Evolutionary conservation across 2,113 vertebrate genomes (phyloP).

Genomic region (Microtus montanus): DNA sequence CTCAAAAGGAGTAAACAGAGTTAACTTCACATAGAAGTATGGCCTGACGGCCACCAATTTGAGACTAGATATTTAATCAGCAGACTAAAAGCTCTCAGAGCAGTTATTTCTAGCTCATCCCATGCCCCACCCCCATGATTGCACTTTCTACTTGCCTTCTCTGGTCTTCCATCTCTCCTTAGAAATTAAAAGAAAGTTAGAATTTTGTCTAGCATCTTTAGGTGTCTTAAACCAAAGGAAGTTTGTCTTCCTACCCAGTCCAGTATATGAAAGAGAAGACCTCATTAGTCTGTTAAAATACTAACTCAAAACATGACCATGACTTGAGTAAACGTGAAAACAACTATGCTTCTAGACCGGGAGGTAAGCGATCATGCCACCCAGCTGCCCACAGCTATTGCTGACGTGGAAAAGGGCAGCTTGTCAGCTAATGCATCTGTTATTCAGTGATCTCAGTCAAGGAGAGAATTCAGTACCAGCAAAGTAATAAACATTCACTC

Average conservation of each 20-base stretch:
- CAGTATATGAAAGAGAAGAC: not conserved
- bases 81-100: not conserved
- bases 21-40: not conserved
- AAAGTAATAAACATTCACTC: constrained; percentile 55
- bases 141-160: not conserved
- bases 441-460: constrained; percentile 27
- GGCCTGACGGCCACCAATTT: not conserved
- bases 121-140: not conserved
- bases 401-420: not conserved
- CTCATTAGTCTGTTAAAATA: constrained; percentile 35
- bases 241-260: not conserved
- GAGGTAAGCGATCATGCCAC: not conserved
- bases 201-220: constrained; percentile 31
- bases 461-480: constrained; percentile 34
- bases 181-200: not conserved
- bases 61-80: not conserved
- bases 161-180: not conserved
- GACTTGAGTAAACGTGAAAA: constrained; percentile 44
- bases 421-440: not conserved
- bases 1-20: not conserved
- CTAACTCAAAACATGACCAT: constrained; percentile 15
- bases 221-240: constrained; percentile 32
- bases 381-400: not conserved
- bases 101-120: not conserved
- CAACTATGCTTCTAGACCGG: not conserved